Evolutionary conservation across 2,797 vertebrate genomes (phyloP).

Genomic region (Limosa lapponica): DNA sequence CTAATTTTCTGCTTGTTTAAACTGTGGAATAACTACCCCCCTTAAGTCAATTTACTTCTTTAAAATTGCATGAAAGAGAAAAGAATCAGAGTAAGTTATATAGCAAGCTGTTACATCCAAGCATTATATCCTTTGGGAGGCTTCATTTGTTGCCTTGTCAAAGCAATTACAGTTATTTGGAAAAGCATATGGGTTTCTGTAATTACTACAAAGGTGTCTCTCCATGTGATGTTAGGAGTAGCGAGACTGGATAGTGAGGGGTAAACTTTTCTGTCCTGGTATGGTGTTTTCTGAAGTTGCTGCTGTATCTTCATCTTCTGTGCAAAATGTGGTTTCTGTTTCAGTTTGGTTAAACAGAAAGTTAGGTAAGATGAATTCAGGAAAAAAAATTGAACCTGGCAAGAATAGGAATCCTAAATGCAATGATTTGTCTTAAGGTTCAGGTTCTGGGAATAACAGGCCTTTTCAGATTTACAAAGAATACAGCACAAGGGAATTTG

Average conservation of each 20-base stretch:
- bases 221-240: not conserved
- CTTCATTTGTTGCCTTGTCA: not conserved
- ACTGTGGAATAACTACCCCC: not conserved
- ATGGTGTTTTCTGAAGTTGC: conserved; percentile 35
- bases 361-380: not conserved
- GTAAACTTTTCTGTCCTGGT: not conserved
- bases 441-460: conserved; percentile 54
- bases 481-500: conserved; percentile 28
- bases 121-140: not conserved
- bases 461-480: conserved; percentile 57
- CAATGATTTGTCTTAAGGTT: conserved; percentile 63
- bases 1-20: conserved; percentile 12
- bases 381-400: conserved; percentile 43
- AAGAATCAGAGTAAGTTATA: not conserved
- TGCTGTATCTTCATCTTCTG: not conserved
- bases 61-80: not conserved
- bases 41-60: not conserved
- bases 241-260: not conserved
- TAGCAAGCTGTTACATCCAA: not conserved
- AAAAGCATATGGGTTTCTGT: not conserved
- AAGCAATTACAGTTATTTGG: not conserved
- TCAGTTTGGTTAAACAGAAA: conserved; percentile 39
- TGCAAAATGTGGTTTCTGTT: conserved; percentile 18
- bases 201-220: not conserved
- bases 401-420: conserved; percentile 45